Conservation (phyloP, 2,113 vertebrate species). For the Callospermophilus lateralis region DNA sequence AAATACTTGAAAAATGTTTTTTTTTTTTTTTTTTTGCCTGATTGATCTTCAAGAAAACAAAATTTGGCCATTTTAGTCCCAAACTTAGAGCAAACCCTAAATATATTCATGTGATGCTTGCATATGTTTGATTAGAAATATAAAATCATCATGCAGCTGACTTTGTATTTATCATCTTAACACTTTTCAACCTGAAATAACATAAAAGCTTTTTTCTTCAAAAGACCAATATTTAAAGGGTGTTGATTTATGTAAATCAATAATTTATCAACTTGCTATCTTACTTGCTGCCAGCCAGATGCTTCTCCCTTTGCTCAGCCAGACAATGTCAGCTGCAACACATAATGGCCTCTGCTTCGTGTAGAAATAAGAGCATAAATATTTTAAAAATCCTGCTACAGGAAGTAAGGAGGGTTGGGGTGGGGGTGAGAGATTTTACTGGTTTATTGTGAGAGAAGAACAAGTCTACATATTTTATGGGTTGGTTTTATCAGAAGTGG, state of each 20-base stretch:
- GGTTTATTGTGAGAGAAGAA: slow-evolving; percentile 84
- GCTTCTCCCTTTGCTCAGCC: slow-evolving; percentile 89
- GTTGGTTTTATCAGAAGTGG: slow-evolving; percentile 88
- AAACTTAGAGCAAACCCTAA: neutral
- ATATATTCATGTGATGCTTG: neutral
- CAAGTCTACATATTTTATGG: slow-evolving; percentile 91
- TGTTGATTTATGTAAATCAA: slow-evolving; percentile 96
- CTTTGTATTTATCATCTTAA: slow-evolving; percentile 84
- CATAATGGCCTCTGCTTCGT: slow-evolving; percentile 91
- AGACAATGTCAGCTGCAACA: slow-evolving; percentile 93
- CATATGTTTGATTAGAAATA: slow-evolving; percentile 69
- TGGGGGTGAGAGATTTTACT: slow-evolving; percentile 86
- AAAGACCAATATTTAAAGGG: slow-evolving; percentile 90
- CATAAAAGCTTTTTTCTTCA: slow-evolving; percentile 82
- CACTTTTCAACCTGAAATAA: slow-evolving; percentile 83
- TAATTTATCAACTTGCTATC: slow-evolving; percentile 94
- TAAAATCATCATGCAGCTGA: slow-evolving; percentile 80
- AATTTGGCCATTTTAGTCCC: neutral
- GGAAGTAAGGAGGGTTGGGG: slow-evolving; percentile 86
- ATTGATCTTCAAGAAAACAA: neutral
- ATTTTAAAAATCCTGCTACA: slow-evolving; percentile 92
- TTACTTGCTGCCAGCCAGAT: slow-evolving; percentile 92
- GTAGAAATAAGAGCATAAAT: slow-evolving; percentile 96
- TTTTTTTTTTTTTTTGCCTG: neutral
- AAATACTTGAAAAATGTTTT: neutral